phyloP scores from a whole-genome alignment of 2,797 vertebrate genomes.

The Spheniscus humboldti region DNA sequence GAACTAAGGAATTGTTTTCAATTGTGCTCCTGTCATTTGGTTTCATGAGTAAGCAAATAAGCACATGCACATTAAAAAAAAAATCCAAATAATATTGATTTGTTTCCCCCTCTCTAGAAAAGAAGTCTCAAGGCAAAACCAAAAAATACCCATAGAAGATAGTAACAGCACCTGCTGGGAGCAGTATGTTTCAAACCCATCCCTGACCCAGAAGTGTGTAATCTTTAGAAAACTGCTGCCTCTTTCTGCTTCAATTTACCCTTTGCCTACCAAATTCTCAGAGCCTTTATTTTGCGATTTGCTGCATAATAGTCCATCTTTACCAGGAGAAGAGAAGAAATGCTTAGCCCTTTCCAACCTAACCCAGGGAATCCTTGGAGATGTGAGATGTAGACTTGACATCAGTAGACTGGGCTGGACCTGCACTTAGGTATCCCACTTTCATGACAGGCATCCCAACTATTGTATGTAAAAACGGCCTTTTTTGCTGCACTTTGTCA shows the following conservation, averaged over 20 bases:
- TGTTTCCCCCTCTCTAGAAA: background rate
- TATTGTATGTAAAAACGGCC: background rate
- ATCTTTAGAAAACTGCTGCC: background rate
- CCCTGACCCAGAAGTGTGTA: background rate
- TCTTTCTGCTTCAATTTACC: background rate
- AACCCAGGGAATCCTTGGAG: background rate
- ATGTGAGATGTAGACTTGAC: background rate
- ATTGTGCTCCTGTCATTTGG: background rate
- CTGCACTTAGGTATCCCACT: background rate
- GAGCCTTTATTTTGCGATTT: background rate
- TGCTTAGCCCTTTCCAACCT: background rate
- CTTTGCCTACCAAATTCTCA: background rate
- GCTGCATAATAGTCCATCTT: background rate
- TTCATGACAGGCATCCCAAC: background rate
- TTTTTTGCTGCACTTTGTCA: background rate
- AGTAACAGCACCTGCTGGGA: background rate
- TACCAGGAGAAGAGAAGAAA: background rate
- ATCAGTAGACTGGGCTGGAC: background rate
- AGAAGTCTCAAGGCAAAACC: background rate
- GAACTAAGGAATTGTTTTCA: background rate
- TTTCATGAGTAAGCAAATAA: background rate
- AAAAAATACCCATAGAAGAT: background rate
- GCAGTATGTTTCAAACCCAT: background rate
- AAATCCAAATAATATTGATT: background rate
- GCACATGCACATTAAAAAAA: background rate